These are phyloP conservation scores for Athetis lepigone DNA, from an alignment of 2,888 invertebrate genomes.

Conservation along the genomic window DNA sequence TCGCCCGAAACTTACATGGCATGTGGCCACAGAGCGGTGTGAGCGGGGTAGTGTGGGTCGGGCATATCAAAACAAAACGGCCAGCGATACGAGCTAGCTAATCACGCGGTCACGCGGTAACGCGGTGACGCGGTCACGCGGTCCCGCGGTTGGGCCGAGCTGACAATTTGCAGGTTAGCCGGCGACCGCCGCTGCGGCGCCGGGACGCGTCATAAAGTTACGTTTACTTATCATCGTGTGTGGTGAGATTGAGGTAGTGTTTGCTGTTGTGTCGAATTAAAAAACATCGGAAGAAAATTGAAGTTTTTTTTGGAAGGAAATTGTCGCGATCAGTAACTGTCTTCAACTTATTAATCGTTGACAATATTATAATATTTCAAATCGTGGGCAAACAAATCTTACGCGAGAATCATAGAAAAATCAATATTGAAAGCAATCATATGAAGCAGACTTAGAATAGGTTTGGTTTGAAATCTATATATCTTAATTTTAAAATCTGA, in stretches of 20 bases:
- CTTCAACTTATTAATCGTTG: too few relatives aligned
- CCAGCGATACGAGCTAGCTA: conserved; percentile 74
- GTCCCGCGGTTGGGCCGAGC: conserved; percentile 72
- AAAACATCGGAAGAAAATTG: too few relatives aligned
- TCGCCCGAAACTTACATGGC: conserved; percentile 75
- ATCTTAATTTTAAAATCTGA: too few relatives aligned
- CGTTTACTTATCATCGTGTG: conserved; percentile 58
- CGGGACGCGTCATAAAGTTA: conserved; percentile 60
- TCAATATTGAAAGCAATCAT: too few relatives aligned
- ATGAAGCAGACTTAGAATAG: too few relatives aligned
- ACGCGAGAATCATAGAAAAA: too few relatives aligned
- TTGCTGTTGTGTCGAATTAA: conserved; percentile 2
- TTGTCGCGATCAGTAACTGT: too few relatives aligned
- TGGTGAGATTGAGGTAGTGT: neutral
- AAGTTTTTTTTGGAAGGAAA: neutral
- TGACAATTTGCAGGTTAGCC: conserved; percentile 82
- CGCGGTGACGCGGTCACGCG: conserved; percentile 74
- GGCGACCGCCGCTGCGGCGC: conserved; percentile 67
- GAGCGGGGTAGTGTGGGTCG: conserved; percentile 57
- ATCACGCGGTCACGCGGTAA: conserved; percentile 78
- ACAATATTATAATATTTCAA: too few relatives aligned
- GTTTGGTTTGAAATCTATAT: too few relatives aligned
- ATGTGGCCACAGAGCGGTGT: conserved; percentile 63
- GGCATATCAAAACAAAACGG: conserved; percentile 80
- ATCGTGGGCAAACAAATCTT: too few relatives aligned